A percentile compares a stretch with the other conserved stretches of the same genome.
These are phyloP conservation scores for Cyphomyrus discorhynchus DNA, from an alignment of 2,113 vertebrate genomes.

Conservation along the genomic window DNA sequence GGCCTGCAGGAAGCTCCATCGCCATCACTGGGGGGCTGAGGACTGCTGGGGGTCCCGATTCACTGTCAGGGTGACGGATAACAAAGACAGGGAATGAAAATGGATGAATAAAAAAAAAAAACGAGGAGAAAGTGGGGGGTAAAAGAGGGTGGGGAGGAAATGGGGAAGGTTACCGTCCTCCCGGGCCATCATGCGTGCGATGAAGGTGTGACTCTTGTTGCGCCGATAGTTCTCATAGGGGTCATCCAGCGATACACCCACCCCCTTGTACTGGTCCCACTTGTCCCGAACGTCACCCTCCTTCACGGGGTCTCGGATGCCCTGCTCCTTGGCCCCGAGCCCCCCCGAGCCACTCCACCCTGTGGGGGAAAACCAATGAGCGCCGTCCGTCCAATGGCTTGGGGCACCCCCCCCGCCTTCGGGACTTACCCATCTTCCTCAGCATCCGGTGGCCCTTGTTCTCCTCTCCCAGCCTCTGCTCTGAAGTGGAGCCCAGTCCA, in stretches of 20 bases:
- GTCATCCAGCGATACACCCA: conserved; percentile 88
- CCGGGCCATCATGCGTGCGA: conserved; percentile 94
- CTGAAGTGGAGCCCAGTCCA: conserved; percentile 65
- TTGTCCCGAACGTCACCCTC: conserved; percentile 91
- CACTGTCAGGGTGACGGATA: conserved; percentile 42
- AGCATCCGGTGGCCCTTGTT: conserved; percentile 91
- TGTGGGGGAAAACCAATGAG: conserved; percentile 38
- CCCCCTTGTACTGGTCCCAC: conserved; percentile 98
- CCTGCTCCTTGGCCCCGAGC: conserved; percentile 90
- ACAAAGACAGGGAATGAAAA: background rate
- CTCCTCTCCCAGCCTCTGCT: conserved; percentile 84
- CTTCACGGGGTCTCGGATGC: conserved; percentile 97
- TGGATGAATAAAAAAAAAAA: background rate
- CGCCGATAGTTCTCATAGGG: conserved; percentile 94
- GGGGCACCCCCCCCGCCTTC: background rate
- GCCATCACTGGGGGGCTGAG: conserved; percentile 52
- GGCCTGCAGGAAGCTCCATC: background rate
- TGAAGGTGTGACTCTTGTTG: conserved; percentile 97
- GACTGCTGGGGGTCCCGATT: conserved; percentile 58
- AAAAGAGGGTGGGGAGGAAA: background rate
- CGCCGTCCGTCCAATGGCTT: background rate
- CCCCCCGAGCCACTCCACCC: conserved; percentile 96
- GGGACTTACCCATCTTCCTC: conserved; percentile 72
- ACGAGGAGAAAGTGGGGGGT: background rate
- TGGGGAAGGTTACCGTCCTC: conserved; percentile 77